Conservation (phyloP, 2,888 invertebrate genomes). For the Nomada ruficornis region DNA sequence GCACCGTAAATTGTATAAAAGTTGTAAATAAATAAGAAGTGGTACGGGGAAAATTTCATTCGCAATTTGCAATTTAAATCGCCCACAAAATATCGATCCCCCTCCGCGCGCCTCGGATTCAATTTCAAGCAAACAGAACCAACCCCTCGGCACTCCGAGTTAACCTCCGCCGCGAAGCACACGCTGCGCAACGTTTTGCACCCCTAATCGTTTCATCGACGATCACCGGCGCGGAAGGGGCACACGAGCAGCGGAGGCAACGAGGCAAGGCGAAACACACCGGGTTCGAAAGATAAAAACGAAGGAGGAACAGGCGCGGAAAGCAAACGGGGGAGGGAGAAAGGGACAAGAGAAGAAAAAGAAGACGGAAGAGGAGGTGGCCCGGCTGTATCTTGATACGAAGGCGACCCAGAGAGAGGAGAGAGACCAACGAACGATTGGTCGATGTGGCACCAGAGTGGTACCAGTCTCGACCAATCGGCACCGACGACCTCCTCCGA, state of each 20-base stretch:
- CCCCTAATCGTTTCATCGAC: slow-evolving; percentile 40
- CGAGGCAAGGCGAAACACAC: slow-evolving; percentile 11
- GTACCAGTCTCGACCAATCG: slow-evolving; percentile 78
- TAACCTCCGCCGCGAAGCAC: background rate
- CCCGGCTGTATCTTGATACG: slow-evolving; percentile 55
- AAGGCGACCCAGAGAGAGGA: slow-evolving; percentile 74
- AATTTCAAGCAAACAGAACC: background rate
- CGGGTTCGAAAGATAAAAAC: slow-evolving; percentile 44
- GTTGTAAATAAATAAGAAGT: no score
- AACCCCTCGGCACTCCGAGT: background rate
- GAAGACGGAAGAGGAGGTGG: slow-evolving; percentile 67
- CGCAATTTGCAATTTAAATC: no score
- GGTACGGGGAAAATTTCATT: no score
- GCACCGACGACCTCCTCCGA: slow-evolving; percentile 76
- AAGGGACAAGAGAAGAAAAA: slow-evolving; percentile 59
- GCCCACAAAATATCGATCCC: no score
- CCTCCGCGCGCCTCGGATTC: background rate
- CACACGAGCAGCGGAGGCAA: background rate
- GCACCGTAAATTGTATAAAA: no score
- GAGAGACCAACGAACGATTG: slow-evolving; percentile 77
- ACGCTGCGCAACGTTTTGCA: background rate
- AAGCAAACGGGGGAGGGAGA: slow-evolving; percentile 56
- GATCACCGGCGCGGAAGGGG: slow-evolving; percentile 32
- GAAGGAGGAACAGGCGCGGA: slow-evolving; percentile 31
- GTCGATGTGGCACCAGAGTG: slow-evolving; percentile 71